phyloP scores from a whole-genome alignment of 2,113 vertebrate genomes.

The Pomatostomus ruficeps region DNA sequence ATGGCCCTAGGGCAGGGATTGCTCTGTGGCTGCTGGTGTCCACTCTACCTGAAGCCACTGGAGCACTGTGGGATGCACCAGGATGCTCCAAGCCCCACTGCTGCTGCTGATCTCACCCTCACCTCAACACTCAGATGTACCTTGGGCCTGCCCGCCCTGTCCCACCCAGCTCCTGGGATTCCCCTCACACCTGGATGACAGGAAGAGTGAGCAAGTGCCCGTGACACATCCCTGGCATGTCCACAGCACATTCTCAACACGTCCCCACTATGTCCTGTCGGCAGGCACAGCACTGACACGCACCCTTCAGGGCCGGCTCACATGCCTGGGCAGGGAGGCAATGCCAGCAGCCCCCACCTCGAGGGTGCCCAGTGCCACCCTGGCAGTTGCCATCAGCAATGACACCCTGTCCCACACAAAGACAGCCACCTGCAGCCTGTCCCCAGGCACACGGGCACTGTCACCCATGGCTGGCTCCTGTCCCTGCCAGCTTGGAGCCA shows the following conservation, averaged over 20 bases:
- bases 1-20: not conserved
- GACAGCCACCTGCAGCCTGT: not conserved
- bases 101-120: not conserved
- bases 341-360: not conserved
- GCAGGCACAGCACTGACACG: not conserved
- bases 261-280: not conserved
- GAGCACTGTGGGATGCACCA: rapidly evolving
- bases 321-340: not conserved
- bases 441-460: not conserved
- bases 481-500: not conserved
- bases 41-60: rapidly evolving
- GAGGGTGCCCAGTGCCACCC: not conserved
- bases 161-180: not conserved
- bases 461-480: not conserved
- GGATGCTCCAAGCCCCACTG: not conserved
- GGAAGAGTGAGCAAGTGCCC: not conserved
- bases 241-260: not conserved
- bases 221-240: not conserved
- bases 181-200: not conserved
- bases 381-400: not conserved
- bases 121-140: not conserved
- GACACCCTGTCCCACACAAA: rapidly evolving
- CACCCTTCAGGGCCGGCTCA: not conserved
- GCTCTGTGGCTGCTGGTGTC: not conserved
- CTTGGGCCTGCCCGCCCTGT: not conserved